phyloP scores from a whole-genome alignment of 2,888 invertebrate species.

The Sminthurides aquaticus region DNA sequence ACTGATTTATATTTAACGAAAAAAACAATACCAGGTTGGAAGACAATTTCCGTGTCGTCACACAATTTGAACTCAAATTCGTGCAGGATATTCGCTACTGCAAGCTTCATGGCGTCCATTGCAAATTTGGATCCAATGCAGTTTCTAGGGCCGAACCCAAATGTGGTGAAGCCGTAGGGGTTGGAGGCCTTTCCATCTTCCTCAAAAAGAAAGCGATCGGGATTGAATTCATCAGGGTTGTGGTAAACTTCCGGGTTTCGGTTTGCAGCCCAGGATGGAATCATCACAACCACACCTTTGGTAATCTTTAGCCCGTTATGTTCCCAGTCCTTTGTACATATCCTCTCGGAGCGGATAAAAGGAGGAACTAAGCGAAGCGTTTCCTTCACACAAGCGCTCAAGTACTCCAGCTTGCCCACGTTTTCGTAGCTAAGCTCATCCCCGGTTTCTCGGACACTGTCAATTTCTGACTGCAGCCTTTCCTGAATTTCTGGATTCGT shows the following conservation, averaged over 20 bases:
- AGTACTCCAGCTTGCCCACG: slow-evolving; percentile 17
- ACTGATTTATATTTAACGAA: slow-evolving; percentile 30
- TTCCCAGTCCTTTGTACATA: slow-evolving; percentile 27
- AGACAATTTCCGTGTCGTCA: slow-evolving; percentile 31
- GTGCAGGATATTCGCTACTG: slow-evolving; percentile 25
- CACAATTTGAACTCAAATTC: slow-evolving; percentile 28
- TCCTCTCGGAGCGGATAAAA: slow-evolving; percentile 23
- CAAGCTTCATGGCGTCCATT: slow-evolving; percentile 33
- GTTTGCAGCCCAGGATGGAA: slow-evolving; percentile 34
- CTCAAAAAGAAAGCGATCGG: slow-evolving; percentile 35
- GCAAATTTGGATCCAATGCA: slow-evolving; percentile 34
- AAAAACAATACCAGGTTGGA: slow-evolving; percentile 24
- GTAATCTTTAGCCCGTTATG: slow-evolving; percentile 28
- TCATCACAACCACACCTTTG: slow-evolving; percentile 28
- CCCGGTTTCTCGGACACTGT: slow-evolving; percentile 6
- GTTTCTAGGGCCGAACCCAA: slow-evolving; percentile 36
- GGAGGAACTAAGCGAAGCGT: slow-evolving; percentile 20
- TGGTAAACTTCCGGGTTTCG: slow-evolving; percentile 29
- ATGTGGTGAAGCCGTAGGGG: slow-evolving; percentile 24
- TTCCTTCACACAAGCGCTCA: slow-evolving; percentile 24
- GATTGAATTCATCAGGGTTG: slow-evolving; percentile 34
- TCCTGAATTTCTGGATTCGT: slow-evolving; percentile 6
- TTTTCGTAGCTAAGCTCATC: slow-evolving; percentile 15
- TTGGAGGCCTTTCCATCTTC: slow-evolving; percentile 23
- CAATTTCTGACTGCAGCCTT: slow-evolving; percentile 8